These are phyloP conservation scores for Camponotus fellah DNA, from an alignment of 2,888 invertebrate species.

Conservation along the genomic window DNA sequence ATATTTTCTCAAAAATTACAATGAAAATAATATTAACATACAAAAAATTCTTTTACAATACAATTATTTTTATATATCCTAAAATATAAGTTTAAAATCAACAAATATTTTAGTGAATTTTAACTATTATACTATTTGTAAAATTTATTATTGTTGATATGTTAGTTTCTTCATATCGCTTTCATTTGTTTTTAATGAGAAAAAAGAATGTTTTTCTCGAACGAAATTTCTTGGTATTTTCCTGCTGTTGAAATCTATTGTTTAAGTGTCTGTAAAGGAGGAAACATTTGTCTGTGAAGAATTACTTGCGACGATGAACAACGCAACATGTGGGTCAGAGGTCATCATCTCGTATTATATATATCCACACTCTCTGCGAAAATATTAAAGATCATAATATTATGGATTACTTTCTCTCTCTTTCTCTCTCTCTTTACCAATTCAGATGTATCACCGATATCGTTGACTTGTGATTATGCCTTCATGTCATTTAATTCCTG, in stretches of 20 bases:
- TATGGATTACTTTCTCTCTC: background rate
- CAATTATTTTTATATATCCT: no score
- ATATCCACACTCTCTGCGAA: background rate
- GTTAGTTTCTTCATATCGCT: no score
- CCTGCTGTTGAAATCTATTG: background rate
- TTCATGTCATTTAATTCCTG: conserved; percentile 19
- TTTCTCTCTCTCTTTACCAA: background rate
- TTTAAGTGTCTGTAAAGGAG: background rate
- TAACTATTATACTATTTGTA: no score
- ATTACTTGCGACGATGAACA: background rate
- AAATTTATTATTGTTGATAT: no score
- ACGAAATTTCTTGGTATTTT: background rate
- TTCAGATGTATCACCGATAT: no score
- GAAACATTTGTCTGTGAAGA: background rate
- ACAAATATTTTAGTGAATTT: no score
- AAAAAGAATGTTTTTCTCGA: background rate
- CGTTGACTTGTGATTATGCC: background rate
- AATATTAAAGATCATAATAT: background rate
- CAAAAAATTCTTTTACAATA: background rate
- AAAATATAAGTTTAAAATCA: no score
- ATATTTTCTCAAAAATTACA: background rate
- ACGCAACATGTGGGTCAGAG: background rate
- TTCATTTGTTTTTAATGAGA: background rate
- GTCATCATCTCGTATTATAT: background rate
- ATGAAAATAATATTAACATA: background rate